A percentile compares a stretch with the other conserved stretches of the same genome.
These are phyloP conservation scores for Hydrophis major DNA, from an alignment of 2,797 vertebrate species.

Conservation along the genomic window DNA sequence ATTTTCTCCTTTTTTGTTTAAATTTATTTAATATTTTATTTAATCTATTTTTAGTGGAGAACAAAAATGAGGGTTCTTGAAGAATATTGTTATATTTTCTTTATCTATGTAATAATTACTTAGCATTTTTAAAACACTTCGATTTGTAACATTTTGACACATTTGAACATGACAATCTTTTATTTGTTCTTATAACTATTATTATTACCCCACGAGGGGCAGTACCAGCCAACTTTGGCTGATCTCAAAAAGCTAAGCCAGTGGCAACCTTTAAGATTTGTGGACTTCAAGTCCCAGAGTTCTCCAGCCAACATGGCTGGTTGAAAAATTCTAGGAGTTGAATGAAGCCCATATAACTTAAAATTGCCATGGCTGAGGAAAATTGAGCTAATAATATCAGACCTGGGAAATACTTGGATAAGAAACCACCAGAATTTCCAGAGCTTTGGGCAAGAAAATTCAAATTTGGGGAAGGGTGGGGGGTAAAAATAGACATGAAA, in stretches of 20 bases:
- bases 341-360: background rate
- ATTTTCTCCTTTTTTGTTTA: background rate
- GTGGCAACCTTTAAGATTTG: background rate
- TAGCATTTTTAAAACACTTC: background rate
- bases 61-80: background rate
- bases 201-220: background rate
- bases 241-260: background rate
- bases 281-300: background rate
- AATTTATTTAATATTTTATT: background rate
- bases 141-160: background rate
- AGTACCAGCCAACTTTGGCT: background rate
- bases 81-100: background rate
- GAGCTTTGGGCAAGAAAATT: background rate
- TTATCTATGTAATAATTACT: background rate
- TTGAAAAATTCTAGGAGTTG: background rate
- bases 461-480: background rate
- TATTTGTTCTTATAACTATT: background rate
- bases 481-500: background rate
- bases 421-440: background rate
- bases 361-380: background rate
- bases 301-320: background rate
- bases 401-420: background rate
- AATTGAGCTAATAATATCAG: background rate
- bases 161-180: background rate
- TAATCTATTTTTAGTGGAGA: background rate